Percentiles rank a stretch among this genome's conserved stretches.
Evolutionary conservation across 2,113 vertebrate genomes (phyloP).

Genomic region (Ramphastos sulfuratus): DNA sequence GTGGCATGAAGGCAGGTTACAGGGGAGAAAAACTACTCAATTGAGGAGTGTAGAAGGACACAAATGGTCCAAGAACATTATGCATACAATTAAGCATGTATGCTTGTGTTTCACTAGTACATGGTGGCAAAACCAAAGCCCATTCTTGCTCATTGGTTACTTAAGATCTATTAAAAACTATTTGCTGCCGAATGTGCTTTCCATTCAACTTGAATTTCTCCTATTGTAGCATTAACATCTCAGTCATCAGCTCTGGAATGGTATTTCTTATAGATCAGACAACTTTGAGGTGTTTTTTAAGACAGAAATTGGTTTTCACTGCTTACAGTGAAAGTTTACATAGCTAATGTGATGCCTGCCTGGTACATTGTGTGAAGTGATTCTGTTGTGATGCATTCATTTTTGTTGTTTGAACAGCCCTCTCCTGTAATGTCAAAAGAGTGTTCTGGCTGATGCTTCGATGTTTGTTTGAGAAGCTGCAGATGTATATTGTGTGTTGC

Average conservation of each 20-base stretch:
- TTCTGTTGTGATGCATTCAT: background rate
- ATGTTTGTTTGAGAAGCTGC: background rate
- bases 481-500: background rate
- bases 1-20: background rate
- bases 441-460: background rate
- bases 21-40: background rate
- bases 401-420: background rate
- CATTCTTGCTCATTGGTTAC: background rate
- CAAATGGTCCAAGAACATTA: background rate
- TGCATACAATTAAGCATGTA: background rate
- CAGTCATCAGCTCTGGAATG: background rate
- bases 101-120: background rate
- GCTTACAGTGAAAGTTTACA: rapidly evolving
- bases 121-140: background rate
- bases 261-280: background rate
- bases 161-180: background rate
- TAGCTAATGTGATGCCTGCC: background rate
- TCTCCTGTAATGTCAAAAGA: background rate
- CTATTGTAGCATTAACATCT: background rate
- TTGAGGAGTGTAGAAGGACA: background rate
- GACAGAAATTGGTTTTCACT: background rate
- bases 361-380: background rate
- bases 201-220: background rate
- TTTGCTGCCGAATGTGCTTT: background rate
- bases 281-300: background rate